A percentile compares a stretch with the other conserved stretches of the same genome.
Conservation (phyloP, 2,888 invertebrate species). For the Bembecia ichneumoniformis region DNA sequence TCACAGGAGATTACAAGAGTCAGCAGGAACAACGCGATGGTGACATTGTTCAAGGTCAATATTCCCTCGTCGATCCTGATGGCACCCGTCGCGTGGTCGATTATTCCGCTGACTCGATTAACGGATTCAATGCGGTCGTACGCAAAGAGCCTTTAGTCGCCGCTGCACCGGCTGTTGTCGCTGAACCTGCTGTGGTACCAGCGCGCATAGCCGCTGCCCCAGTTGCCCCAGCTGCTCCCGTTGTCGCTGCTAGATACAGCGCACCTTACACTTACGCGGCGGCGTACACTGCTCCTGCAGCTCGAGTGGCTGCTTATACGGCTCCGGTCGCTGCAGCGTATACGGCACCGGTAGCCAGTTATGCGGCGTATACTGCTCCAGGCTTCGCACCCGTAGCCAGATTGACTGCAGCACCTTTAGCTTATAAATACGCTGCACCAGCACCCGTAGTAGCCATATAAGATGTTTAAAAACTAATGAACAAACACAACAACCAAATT, state of each 20-base stretch:
- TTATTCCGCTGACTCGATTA: conserved; percentile 47
- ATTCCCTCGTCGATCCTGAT: conserved; percentile 49
- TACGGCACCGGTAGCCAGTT: conserved; percentile 26
- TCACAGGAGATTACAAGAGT: conserved; percentile 56
- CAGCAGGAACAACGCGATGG: conserved; percentile 63
- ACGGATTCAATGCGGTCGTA: conserved; percentile 55
- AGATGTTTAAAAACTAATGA: conserved; percentile 8
- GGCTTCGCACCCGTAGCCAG: conserved; percentile 17
- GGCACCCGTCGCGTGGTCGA: conserved; percentile 52
- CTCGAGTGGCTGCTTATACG: conserved; percentile 5
- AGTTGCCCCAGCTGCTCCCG: conserved; percentile 16
- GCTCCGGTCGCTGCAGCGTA: conserved; percentile 18
- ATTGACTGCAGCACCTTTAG: conserved; percentile 18
- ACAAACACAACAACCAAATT: background rate
- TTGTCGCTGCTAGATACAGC: conserved; percentile 15
- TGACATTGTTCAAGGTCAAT: conserved; percentile 59
- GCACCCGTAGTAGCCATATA: conserved; percentile 41
- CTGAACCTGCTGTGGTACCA: conserved; percentile 25
- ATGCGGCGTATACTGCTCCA: conserved; percentile 1
- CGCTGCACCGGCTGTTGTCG: conserved; percentile 27
- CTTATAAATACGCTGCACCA: conserved; percentile 32
- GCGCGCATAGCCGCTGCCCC: conserved; percentile 27
- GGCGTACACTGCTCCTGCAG: conserved; percentile 26
- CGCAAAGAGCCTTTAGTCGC: conserved; percentile 43
- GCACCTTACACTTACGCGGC: conserved; percentile 27